Base-by-base conservation (phyloP, 2,888 invertebrate genomes). In the Heliconius erato region DNA sequence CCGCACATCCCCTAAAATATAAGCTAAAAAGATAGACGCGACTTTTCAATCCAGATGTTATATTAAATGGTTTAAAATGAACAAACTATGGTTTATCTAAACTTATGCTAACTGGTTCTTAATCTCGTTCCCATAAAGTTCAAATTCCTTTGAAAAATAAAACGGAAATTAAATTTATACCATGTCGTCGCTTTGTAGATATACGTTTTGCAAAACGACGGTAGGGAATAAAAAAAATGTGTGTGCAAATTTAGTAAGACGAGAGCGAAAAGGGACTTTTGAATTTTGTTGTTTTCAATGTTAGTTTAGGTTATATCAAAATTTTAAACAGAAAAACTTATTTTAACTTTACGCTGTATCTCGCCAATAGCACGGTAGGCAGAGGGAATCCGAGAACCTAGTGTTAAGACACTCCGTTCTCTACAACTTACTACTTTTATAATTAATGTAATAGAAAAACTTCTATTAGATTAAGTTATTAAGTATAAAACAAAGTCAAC, bases 161-260 rank as follows among this genome's bases (percentile, higher is more conserved):
- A 71, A 72, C 77, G 80, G 71, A 79, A 84, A 82, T 84, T 79
- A 79, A 84, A 79, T 82, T 82, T 81, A 80, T 81, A 81, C 82
- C 84, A 77, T 84, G 81, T 81, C 79, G 82, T 76, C 80, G 74
- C 65, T 77, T 84, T 84, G 80, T 85, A 83, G 76, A 84, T 83
- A 80, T 68, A 83, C 71, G 76, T 82, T 83, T 85, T 65, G 63
- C 80, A 80, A 71, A 85, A 83, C 72, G 67, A 74, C 68, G 68
- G 80, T 6, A 79, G 80, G 78, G 72, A 81, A 78, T 79, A 83
- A 82, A 74, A 84, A 82, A 81, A 65, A 76, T 78, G 44, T 90
- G 91, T 91, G 91, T 91, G 91, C 91, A 92, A 94, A 93, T 94
- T 93, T 92, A 93, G 92, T 40, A 77, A 81, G 84, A 80, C 80